A percentile compares a stretch with the other conserved stretches of the same genome.
Evolutionary conservation across 2,888 invertebrate species (phyloP).

Genomic region (Eristalis tenax): DNA sequence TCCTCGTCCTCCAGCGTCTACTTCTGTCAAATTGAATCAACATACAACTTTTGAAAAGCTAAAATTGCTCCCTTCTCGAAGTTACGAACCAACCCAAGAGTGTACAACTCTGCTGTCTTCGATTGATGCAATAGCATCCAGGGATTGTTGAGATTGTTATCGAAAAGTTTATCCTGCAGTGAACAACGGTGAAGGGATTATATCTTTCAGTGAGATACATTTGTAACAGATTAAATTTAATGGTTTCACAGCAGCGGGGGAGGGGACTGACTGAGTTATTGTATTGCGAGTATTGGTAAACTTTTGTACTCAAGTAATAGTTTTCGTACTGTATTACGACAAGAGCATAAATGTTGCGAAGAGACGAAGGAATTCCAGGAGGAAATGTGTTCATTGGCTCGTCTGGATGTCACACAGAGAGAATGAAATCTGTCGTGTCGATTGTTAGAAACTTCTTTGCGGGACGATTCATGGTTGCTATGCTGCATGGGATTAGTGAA

Average conservation of each 20-base stretch:
- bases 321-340: constrained; percentile 1
- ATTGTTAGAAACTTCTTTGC: not conserved
- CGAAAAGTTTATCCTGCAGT: constrained; percentile 37
- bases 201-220: constrained; percentile 38
- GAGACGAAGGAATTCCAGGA: not conserved
- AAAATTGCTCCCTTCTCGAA: constrained; percentile 43
- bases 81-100: not conserved
- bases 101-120: not conserved
- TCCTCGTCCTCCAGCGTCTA: constrained; percentile 29
- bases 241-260: not conserved
- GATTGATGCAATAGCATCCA: constrained; percentile 8
- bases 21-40: constrained; percentile 65
- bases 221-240: constrained; percentile 55
- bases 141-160: constrained; percentile 44
- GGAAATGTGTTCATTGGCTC: constrained; percentile 3
- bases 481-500: not conserved
- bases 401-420: not conserved
- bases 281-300: constrained; percentile 4
- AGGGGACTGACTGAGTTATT: not conserved
- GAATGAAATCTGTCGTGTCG: not conserved
- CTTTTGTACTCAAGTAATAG: constrained; percentile 2
- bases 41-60: constrained; percentile 54
- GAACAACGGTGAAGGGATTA: constrained; percentile 41
- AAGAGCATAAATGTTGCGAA: not conserved
- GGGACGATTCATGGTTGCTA: not conserved